Conservation (phyloP, 2,113 vertebrate genomes). For the Sphaerodactylus townsendi region DNA sequence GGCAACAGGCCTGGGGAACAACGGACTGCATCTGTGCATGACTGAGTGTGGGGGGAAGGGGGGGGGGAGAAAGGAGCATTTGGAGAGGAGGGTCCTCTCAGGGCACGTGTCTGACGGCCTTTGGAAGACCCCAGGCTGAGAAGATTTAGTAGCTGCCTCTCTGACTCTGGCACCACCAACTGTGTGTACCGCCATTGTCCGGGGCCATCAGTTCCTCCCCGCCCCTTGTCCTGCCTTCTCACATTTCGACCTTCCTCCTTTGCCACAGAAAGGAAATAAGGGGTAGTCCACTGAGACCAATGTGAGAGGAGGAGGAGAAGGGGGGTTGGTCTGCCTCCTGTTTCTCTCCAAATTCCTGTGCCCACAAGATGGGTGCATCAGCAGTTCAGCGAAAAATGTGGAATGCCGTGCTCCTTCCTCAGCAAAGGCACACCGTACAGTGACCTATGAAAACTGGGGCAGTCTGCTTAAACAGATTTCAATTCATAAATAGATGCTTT, state of each 20-base stretch:
- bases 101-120: neutral
- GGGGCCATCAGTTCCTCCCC: neutral
- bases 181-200: slow-evolving; percentile 11
- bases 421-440: too few species aligned
- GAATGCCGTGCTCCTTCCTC: too few species aligned
- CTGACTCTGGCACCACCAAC: neutral
- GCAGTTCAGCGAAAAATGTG: neutral
- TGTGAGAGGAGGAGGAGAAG: neutral
- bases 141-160: slow-evolving; percentile 15
- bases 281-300: too few species aligned
- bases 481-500: too few species aligned
- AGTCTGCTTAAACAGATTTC: too few species aligned
- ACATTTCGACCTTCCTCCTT: neutral
- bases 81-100: rapidly evolving
- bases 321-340: neutral
- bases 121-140: slow-evolving; percentile 9
- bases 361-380: neutral
- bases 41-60: neutral
- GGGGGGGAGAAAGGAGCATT: neutral
- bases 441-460: too few species aligned
- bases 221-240: neutral
- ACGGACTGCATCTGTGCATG: slow-evolving; percentile 6
- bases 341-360: neutral
- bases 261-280: too few species aligned
- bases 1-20: neutral